These are phyloP conservation scores for Paedocypris sp. DNA, from an alignment of 2,113 vertebrate genomes.

Conservation along the genomic window DNA sequence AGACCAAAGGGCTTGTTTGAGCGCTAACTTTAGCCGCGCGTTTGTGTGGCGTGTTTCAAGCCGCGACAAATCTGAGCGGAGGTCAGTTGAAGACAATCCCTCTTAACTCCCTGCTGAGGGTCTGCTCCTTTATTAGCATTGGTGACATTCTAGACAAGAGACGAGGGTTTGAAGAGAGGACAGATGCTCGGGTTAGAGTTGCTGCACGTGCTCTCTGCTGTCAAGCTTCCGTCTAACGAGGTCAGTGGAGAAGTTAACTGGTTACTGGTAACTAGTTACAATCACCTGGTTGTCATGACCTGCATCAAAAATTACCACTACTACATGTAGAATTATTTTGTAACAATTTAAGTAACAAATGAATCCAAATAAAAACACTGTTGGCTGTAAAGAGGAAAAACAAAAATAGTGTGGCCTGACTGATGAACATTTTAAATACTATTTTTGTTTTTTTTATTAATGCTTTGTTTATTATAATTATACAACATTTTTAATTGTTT, in stretches of 20 bases:
- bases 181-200: slow-evolving; percentile 16
- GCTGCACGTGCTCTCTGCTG: slow-evolving; percentile 8
- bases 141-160: slow-evolving; percentile 17
- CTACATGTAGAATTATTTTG: no score
- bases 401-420: no score
- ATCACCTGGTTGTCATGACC: no score
- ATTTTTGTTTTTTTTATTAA: no score
- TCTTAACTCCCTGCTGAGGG: slow-evolving; percentile 29
- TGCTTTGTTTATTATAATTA: no score
- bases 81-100: slow-evolving; percentile 25
- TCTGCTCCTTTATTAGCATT: slow-evolving; percentile 22
- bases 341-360: no score
- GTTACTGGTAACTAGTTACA: no score
- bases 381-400: no score
- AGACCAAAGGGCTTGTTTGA: neutral
- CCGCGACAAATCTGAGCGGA: slow-evolving; percentile 11
- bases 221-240: neutral
- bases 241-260: neutral
- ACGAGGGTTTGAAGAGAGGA: slow-evolving; percentile 7
- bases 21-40: slow-evolving; percentile 7
- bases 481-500: no score
- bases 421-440: no score
- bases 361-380: no score
- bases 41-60: neutral
- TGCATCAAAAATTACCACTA: no score